Percentiles rank a stretch among this genome's conserved stretches.
Evolutionary conservation across 2,888 invertebrate genomes (phyloP).

Genomic region (Scotopteryx bipunctaria): DNA sequence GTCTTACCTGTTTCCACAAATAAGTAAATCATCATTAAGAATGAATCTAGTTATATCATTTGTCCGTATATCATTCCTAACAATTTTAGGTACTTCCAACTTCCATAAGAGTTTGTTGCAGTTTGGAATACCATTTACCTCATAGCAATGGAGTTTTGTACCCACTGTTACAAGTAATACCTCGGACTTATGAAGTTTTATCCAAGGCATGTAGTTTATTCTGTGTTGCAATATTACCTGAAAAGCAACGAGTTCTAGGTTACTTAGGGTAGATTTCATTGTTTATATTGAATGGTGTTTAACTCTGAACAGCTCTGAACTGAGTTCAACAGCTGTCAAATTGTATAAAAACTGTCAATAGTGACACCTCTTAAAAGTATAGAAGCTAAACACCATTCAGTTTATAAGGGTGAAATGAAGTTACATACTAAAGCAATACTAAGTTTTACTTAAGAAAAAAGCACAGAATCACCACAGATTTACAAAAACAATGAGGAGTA

Average conservation of each 20-base stretch:
- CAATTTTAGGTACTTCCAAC: slow-evolving; percentile 59
- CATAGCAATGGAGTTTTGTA: slow-evolving; percentile 58
- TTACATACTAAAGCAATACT: no score
- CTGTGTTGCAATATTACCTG: slow-evolving; percentile 59
- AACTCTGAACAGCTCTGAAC: no score
- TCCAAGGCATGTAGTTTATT: slow-evolving; percentile 74
- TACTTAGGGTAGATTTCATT: not conserved
- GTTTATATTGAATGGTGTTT: no score
- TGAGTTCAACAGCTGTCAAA: no score
- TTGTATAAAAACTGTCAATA: no score
- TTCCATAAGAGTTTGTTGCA: slow-evolving; percentile 53
- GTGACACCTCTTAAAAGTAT: no score
- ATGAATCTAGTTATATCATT: slow-evolving; percentile 76
- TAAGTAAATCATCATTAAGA: slow-evolving; percentile 55
- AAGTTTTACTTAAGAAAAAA: no score
- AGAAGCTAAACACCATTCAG: no score
- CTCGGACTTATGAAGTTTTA: slow-evolving; percentile 56
- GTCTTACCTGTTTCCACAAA: slow-evolving; percentile 73
- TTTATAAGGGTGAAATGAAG: no score
- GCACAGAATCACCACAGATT: no score
- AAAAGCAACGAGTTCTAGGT: slow-evolving; percentile 31
- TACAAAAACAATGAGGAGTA: no score
- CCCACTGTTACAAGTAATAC: slow-evolving; percentile 59
- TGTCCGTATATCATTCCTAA: slow-evolving; percentile 64
- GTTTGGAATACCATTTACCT: slow-evolving; percentile 49